Percentiles rank a stretch among this genome's conserved stretches.
Conservation (phyloP, 1,140 invertebrate species). For the Lasaia peninsularis region DNA sequence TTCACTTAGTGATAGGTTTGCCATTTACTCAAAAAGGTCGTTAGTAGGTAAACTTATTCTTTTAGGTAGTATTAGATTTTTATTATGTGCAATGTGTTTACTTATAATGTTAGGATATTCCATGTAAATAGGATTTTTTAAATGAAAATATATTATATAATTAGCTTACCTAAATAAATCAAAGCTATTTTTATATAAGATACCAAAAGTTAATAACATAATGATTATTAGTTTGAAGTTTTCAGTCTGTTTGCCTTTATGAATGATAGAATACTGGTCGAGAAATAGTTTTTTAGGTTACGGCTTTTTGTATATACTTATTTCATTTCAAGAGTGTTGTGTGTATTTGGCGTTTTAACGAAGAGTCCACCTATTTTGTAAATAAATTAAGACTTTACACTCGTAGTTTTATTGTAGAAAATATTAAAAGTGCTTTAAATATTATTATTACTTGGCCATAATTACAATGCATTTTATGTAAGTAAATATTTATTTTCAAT, state of each 20-base stretch:
- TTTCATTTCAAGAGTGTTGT: conserved; percentile 48
- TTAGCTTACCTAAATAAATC: conserved; percentile 8
- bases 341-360: conserved; percentile 67
- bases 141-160: not conserved
- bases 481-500: conserved; percentile 7
- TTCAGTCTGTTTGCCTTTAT: conserved; percentile 5
- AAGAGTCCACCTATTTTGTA: conserved; percentile 77
- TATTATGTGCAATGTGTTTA: conserved; percentile 1
- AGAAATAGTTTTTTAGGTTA: conserved; percentile 24
- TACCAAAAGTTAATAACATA: conserved; percentile 45
- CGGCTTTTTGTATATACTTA: conserved; percentile 9
- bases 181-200: conserved; percentile 54
- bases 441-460: conserved; percentile 62
- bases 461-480: conserved; percentile 10
- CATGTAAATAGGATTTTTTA: conserved; percentile 37
- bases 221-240: not conserved
- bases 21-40: no score
- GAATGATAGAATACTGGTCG: conserved; percentile 25
- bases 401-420: conserved; percentile 48
- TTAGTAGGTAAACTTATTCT: not conserved
- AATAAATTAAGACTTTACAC: conserved; percentile 69
- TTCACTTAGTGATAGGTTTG: no score
- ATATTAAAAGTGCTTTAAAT: conserved; percentile 57
- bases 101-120: conserved; percentile 13
- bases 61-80: not conserved